These are phyloP conservation scores for Arctia plantaginis DNA, from an alignment of 2,888 invertebrate genomes.

Conservation along the genomic window DNA sequence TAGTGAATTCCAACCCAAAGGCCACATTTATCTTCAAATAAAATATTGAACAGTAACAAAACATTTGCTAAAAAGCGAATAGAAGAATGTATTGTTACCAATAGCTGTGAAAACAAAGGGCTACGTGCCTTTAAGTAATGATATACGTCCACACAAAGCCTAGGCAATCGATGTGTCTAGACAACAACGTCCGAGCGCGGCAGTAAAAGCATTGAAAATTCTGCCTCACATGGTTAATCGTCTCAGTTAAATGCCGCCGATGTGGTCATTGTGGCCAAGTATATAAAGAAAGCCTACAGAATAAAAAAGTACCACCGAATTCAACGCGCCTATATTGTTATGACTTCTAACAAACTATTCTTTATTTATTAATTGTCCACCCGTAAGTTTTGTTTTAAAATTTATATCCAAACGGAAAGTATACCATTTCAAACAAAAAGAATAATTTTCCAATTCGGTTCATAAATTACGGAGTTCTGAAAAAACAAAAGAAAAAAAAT, in stretches of 20 bases:
- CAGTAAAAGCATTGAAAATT: constrained; percentile 58
- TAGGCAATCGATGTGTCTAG: constrained; percentile 83
- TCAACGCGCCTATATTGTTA: too few relatives aligned
- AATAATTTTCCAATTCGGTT: too few relatives aligned
- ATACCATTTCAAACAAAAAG: too few relatives aligned
- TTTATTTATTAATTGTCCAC: too few relatives aligned
- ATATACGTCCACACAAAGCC: constrained; percentile 58
- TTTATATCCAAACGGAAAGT: too few relatives aligned
- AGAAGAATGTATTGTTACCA: constrained; percentile 21
- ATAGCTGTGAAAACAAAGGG: constrained; percentile 58
- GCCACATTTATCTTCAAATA: not conserved
- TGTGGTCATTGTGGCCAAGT: not conserved
- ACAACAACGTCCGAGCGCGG: constrained; percentile 60
- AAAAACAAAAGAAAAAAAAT: not conserved
- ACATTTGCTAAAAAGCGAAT: not conserved
- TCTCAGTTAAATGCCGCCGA: too few relatives aligned
- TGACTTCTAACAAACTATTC: too few relatives aligned
- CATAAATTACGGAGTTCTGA: not conserved
- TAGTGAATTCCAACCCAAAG: not conserved
- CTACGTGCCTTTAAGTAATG: constrained; percentile 63
- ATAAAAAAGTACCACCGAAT: not conserved
- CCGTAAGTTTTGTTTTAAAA: too few relatives aligned
- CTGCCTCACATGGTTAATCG: constrained; percentile 38
- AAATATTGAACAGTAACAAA: not conserved
- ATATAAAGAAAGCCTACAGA: not conserved